Base-by-base conservation (phyloP, 2,888 invertebrate species). In the Erebia palarica region DNA sequence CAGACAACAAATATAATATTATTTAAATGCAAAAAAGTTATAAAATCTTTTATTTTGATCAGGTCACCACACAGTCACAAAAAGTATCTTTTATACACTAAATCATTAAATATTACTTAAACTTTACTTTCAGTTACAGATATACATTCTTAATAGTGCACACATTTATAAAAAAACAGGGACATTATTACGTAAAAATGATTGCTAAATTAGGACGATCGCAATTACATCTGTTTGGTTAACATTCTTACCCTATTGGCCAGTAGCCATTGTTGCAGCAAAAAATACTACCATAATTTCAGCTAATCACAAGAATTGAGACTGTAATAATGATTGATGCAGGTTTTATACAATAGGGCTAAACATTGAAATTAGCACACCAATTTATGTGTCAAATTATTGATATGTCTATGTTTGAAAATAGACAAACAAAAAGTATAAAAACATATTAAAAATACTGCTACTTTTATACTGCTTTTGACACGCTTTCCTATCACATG, bases 11-110 rank as follows among this genome's bases (percentile, higher is more conserved):
- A 74, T 71, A 76, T 66, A 53, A 53, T 60, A 13, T 55, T 55
- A 13, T 58, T 60, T 68, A 36, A 59, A 49, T 21, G 21, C 57
- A 58, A 57, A 65, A 61, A 65, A 65, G n/a, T 58, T 68, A 53
- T 68, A 53, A 61, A 61, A 68, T 51, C 9, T 65, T 65, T 44
- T 51, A 36, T n/a, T 68, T 77, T 78, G 86, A 90, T 88, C 75
- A 81, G 84, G 85, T 89, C 76, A 86, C 73, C 78, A 69, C 81
- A 84, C 81, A 83, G 87, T 82, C 86, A 75, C 76, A 83, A 90
- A 88, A 91, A 88, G 88, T 89, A 87, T 75, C 83, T 66, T 72
- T 58, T 3, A 42, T 69, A 49, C 64, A 63, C 36, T 55, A 51
- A 65, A 42, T 59, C 5, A 36, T 47, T 44, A 11, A 13, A 60